A percentile compares a stretch with the other conserved stretches of the same genome.
These are phyloP conservation scores for Biston stratarius DNA, from an alignment of 2,888 invertebrate species.

Conservation along the genomic window DNA sequence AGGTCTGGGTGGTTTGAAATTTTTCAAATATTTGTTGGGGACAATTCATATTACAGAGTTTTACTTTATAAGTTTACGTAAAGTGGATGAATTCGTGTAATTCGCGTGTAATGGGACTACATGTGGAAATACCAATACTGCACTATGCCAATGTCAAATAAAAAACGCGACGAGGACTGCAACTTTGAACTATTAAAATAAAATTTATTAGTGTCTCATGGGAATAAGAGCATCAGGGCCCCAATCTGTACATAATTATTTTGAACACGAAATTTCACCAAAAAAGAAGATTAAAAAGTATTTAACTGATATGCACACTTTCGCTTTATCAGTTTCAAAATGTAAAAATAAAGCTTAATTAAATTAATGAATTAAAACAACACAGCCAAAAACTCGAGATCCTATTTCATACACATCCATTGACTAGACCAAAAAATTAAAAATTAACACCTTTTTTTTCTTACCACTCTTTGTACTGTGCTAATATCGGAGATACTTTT, in stretches of 20 bases:
- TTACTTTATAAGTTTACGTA: no score
- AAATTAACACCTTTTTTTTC: slow-evolving; percentile 30
- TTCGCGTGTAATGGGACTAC: no score
- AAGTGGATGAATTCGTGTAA: no score
- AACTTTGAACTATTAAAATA: no score
- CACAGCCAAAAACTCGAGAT: slow-evolving; percentile 81
- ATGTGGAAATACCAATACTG: no score
- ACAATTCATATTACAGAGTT: no score
- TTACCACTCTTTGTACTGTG: slow-evolving; percentile 47
- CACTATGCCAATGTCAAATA: no score
- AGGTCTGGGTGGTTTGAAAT: no score
- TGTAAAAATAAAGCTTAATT: slow-evolving; percentile 38
- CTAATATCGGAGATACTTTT: slow-evolving; percentile 39
- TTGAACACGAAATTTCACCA: slow-evolving; percentile 1
- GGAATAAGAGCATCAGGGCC: no score
- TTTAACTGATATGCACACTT: slow-evolving; percentile 9
- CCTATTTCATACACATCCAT: slow-evolving; percentile 52
- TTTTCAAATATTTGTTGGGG: no score
- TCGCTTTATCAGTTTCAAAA: slow-evolving; percentile 3
- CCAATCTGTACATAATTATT: not conserved
- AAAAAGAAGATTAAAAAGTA: slow-evolving; percentile 7
- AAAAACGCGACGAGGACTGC: no score
- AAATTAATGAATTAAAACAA: slow-evolving; percentile 58
- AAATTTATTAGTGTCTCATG: no score
- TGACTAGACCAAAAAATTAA: slow-evolving; percentile 57